Conservation (phyloP, 2,797 vertebrate species). For the Xiphorhynchus erythropygius region DNA sequence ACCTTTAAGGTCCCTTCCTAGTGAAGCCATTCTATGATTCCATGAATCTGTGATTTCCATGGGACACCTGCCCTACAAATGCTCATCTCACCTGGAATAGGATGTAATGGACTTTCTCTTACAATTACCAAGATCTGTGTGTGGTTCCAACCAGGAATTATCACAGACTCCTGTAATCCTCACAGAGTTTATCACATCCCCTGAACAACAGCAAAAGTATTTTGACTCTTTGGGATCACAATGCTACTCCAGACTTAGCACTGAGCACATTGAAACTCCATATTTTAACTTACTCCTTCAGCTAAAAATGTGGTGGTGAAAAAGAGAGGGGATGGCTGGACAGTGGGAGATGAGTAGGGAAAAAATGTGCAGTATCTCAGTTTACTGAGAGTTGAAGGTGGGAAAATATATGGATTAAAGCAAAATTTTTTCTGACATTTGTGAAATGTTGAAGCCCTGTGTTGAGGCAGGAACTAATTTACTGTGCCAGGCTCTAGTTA, state of each 20-base stretch:
- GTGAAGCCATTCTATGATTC: neutral
- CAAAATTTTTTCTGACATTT: neutral
- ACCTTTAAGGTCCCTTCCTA: neutral
- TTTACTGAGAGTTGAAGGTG: neutral
- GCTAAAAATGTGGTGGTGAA: neutral
- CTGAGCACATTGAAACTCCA: neutral
- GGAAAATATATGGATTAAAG: neutral
- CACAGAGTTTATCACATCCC: fast-evolving
- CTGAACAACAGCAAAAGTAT: fast-evolving
- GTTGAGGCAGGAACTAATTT: neutral
- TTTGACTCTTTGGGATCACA: neutral
- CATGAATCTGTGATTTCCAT: neutral
- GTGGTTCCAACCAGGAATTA: neutral
- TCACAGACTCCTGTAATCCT: neutral
- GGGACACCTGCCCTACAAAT: neutral
- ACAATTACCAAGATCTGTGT: fast-evolving
- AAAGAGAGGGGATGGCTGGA: neutral
- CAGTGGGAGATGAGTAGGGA: neutral
- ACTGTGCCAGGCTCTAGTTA: neutral
- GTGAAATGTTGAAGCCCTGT: neutral
- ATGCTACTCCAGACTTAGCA: neutral
- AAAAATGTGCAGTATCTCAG: neutral
- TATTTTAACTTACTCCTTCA: neutral
- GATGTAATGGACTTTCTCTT: neutral
- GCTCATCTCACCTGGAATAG: neutral